Evolutionary conservation across 2,113 vertebrate genomes (phyloP), one percentile per base, ranked within the genome.

Genomic region (Ovis aries): DNA sequence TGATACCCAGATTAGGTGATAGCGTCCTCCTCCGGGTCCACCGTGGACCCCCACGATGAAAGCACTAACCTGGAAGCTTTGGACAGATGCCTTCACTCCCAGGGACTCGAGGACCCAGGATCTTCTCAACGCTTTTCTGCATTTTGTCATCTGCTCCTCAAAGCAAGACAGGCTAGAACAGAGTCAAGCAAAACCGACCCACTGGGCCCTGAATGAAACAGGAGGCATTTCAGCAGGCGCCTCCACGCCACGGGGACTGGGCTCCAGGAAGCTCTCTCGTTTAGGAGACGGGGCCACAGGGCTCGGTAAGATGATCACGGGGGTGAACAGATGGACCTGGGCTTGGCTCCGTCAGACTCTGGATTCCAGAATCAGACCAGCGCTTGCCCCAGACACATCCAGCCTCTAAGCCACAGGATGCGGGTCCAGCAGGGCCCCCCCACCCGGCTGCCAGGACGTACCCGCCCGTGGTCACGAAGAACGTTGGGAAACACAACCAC

Each of bases 291-390:
- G n/a, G 45, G 12, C 12, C 23, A 3, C 25, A 55, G 40, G 0
- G 11, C 7, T 12, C 57, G 0, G 0, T 2, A 3, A 9, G 16
- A 9, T 0, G 1, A 23, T 8, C 33, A 17, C 4, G 0, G 1
- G 13, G 7, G 11, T 6, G 9, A 23, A 2, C 16, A 13, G 33
- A 36, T 7, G 52, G 7, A 7, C n/a, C 10, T 0, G 1, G 13
- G 52, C 14, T 10, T 29, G n/a, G 12, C 5, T 16, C 13, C 13
- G 0, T 0, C 1, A 25, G 80, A 82, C 29, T 48, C 36, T 23
- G 52, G 9, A 11, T 29, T 52, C 50, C 50, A n/a, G 40, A 45
- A 12, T 21, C 31, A 2, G 25, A 36, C 25, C 43, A 17, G 53
- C 2, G 5, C 2, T 78, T 52, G 33, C 6, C 10, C 3, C 14